Conservation (phyloP, 2,113 vertebrate species). For the Ursus arctos region DNA sequence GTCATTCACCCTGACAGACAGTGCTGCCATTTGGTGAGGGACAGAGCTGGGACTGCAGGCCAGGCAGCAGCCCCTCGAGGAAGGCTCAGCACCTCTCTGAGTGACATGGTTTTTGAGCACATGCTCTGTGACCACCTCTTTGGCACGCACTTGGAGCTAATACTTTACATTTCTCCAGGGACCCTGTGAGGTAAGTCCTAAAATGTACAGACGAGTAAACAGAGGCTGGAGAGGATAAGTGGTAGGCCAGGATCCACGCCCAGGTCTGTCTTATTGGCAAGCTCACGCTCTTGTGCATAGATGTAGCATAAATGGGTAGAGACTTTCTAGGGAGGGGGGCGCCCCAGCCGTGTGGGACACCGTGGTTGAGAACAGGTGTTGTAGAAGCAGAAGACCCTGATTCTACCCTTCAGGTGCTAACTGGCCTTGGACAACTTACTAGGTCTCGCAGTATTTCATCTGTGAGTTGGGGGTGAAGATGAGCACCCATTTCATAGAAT, state of each 20-base stretch:
- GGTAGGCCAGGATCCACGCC: not conserved
- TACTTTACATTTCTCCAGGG: not conserved
- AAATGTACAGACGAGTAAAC: not conserved
- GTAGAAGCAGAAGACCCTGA: not conserved
- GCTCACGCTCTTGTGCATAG: rapidly evolving
- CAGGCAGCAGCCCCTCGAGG: rapidly evolving
- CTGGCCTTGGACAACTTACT: not conserved
- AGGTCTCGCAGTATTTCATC: not conserved
- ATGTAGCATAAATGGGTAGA: not conserved
- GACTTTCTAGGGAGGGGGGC: not conserved
- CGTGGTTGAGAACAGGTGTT: not conserved
- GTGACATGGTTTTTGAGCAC: not conserved
- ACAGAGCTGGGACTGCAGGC: not conserved
- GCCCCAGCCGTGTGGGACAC: rapidly evolving
- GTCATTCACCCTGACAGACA: not conserved
- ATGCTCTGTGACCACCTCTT: rapidly evolving
- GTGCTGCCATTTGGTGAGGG: not conserved
- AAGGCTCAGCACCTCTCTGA: rapidly evolving
- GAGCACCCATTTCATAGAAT: not conserved
- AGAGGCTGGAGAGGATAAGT: rapidly evolving
- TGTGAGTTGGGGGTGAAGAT: not conserved
- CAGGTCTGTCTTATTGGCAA: rapidly evolving
- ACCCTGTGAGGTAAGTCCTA: not conserved
- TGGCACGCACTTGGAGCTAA: not conserved
- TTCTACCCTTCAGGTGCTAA: not conserved